Base-by-base conservation (phyloP, 2,113 vertebrate species). In the Crotalus horridus region DNA sequence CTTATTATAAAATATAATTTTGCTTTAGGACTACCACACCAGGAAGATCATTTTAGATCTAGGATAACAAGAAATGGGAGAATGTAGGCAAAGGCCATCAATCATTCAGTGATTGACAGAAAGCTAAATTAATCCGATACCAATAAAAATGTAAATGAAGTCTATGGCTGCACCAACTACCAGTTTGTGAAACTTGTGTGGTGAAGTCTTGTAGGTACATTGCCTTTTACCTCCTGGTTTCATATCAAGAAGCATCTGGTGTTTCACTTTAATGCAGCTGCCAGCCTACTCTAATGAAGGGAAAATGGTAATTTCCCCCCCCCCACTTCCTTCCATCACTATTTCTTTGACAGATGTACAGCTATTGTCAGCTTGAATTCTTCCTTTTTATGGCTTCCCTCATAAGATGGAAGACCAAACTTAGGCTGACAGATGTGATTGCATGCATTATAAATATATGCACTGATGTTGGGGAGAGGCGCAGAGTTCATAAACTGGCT, bases 91-190 rank as follows among this genome's bases (percentile, higher is more conserved):
- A 39, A 92, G 95, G 94, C 74, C 92, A 94, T 10, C 94, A 91
- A 91, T 89, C 59, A 9, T 54, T 64, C 4, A 92, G 94, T 93
- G 86, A 55, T 69, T 88, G 91, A 55, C 48, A 64, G 91, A 88
- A 59, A 88, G 86, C 86, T 88, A 88, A 92, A 74, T 53, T 93
- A 95, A 26, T 15, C 33, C 86, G 85, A 93, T 89, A 94, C 91
- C 90, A 96, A 96, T 96, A 94, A 96, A 86, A 39, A 93, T 94
- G 95, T 91, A 96, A 95, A 96, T 95, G 17, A 12, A 93, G 33
- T 3, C 87, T 61, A 87, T 74, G 90, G 46, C 21, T 15, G 0
- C n/a, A 88, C 64, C 0, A 87, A 48, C 23, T 94, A 89, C 87
- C 90, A 33, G 58, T 61, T 0, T 69, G 51, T 58, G 91, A 89